These are phyloP conservation scores for Remorina albescens DNA, from an alignment of 2,797 vertebrate species.

Conservation along the genomic window DNA sequence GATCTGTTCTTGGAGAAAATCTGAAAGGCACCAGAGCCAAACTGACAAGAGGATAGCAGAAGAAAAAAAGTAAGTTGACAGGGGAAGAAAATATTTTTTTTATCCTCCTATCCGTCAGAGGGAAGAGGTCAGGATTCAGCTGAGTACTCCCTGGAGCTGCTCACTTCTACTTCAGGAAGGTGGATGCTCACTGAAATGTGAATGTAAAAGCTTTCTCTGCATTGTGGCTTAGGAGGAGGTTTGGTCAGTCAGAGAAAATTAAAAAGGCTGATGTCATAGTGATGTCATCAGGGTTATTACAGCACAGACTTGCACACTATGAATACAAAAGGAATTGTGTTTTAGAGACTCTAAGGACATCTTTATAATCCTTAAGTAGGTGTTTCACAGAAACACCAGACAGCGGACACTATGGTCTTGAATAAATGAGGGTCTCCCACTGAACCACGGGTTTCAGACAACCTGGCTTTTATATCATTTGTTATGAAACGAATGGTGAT, in stretches of 20 bases:
- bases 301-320: too few species aligned
- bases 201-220: background rate
- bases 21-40: slow-evolving; percentile 43
- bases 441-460: too few species aligned
- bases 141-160: background rate
- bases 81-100: background rate
- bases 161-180: background rate
- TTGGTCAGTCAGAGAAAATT: background rate
- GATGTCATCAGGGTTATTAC: background rate
- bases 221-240: background rate
- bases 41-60: slow-evolving; percentile 36
- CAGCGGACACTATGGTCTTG: background rate
- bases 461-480: too few species aligned
- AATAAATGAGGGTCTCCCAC: background rate
- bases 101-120: background rate
- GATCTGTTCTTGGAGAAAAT: slow-evolving; percentile 34
- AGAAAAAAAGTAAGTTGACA: background rate
- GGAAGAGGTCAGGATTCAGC: slow-evolving; percentile 24
- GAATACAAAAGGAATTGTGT: background rate
- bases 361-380: background rate
- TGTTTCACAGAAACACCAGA: background rate
- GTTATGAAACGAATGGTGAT: too few species aligned
- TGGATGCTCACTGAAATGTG: background rate
- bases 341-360: background rate
- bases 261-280: background rate